Conservation (phyloP, 2,113 vertebrate genomes). For the Pionites leucogaster region DNA sequence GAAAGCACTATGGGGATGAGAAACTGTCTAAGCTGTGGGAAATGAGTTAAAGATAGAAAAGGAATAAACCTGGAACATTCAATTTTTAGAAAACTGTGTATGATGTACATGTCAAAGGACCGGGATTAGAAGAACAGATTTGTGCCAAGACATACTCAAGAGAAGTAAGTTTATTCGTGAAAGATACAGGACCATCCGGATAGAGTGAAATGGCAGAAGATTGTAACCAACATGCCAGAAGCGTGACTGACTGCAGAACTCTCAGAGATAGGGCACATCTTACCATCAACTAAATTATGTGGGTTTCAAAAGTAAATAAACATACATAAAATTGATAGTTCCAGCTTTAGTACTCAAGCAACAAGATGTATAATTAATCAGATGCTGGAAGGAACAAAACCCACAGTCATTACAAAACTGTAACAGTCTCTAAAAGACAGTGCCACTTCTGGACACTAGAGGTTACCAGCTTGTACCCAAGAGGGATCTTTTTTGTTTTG, state of each 20-base stretch:
- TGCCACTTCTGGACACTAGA: background rate
- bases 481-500: background rate
- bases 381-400: background rate
- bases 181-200: background rate
- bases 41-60: background rate
- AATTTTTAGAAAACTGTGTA: background rate
- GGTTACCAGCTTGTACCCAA: background rate
- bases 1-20: background rate
- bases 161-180: background rate
- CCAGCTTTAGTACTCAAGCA: background rate
- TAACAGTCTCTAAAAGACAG: background rate
- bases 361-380: background rate
- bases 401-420: constrained; percentile 15
- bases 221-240: background rate
- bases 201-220: background rate
- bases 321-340: background rate
- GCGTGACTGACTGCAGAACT: background rate
- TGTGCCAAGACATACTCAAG: background rate
- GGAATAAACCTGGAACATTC: background rate
- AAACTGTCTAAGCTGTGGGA: background rate
- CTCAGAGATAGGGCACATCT: background rate
- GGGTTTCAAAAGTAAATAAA: constrained; percentile 27
- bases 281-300: background rate
- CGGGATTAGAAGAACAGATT: background rate
- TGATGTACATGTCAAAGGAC: background rate